Percentiles rank a stretch among this genome's conserved stretches.
These are phyloP conservation scores for Eustalomyia histrio DNA, from an alignment of 2,888 invertebrate genomes.

Conservation along the genomic window DNA sequence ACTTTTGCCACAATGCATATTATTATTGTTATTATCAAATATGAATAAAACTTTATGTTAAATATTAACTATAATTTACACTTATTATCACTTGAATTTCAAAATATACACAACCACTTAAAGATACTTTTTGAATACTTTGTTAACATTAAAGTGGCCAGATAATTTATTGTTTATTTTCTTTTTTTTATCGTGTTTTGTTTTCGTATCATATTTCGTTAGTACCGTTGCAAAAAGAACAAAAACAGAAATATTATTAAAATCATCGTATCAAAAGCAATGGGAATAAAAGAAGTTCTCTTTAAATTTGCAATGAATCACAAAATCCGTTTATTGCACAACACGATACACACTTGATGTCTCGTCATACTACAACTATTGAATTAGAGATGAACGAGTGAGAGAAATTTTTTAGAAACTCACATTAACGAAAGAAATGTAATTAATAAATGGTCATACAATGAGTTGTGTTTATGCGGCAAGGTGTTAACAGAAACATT, in stretches of 20 bases:
- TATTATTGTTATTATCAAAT: conserved; percentile 2
- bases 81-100: background rate
- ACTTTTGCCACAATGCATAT: background rate
- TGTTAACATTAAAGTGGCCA: background rate
- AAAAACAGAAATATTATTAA: conserved; percentile 11
- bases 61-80: background rate
- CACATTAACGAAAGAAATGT: background rate
- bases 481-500: too few species aligned
- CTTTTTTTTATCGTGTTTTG: conserved; percentile 8
- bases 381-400: background rate
- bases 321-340: conserved; percentile 14
- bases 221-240: conserved; percentile 44
- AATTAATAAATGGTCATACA: too few species aligned
- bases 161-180: background rate
- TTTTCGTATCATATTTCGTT: conserved; percentile 39
- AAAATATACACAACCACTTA: conserved; percentile 7
- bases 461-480: too few species aligned
- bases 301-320: conserved; percentile 58
- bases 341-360: background rate
- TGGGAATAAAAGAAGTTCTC: conserved; percentile 40
- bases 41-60: background rate
- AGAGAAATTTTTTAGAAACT: background rate
- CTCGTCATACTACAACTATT: background rate
- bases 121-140: background rate
- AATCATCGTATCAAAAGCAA: background rate